Evolutionary conservation across 2,888 invertebrate species (phyloP), one percentile per base, ranked within the genome.

Genomic region (Linyphia triangularis): DNA sequence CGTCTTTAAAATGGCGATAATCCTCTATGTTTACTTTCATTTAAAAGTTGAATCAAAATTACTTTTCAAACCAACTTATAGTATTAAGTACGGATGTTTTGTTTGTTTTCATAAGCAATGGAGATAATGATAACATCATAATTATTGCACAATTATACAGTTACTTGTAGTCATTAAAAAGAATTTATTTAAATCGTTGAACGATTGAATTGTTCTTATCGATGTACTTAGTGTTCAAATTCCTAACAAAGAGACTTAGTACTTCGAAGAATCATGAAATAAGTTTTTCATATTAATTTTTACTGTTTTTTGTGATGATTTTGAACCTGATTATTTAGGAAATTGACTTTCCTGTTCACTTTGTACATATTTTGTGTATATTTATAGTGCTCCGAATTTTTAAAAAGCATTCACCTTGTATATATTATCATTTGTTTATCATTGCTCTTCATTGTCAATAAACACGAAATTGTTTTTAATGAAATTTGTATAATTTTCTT

Each of bases 341-440:
- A 82, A 70, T 79, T 72, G 77, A 69, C 78, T 70, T 78, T 85
- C 72, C 82, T 82, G 61, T 81, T 77, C 69, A 77, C 75, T 59
- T 69, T 85, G 85, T 85, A 85, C 61, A 85, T 85, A 85, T 28
- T 78, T 77, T 63, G 70, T 85, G 85, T 78, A 85, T 85, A 85
- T 78, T 85, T 85, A 85, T 85, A 85, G 72, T 79, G 43, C 61
- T 79, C 78, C 78, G 78, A 78, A 78, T 79, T 85, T 85, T 77
- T 78, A 63, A 43, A 67, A 85, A 78, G 82, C 70, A 72, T 85
- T 72, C 72, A 69, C 78, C 43, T 85, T 85, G 85, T 85, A 85
- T 72, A 85, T 85, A 78, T 85, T 85, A 85, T 85, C 85, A 85
- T 85, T 85, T 85, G 85, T 85, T 85, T 85, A 30, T 30, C 85